Evolutionary conservation across 2,888 invertebrate genomes (phyloP), one percentile per base, ranked within the genome.

Genomic region (Drosophila dives): DNA sequence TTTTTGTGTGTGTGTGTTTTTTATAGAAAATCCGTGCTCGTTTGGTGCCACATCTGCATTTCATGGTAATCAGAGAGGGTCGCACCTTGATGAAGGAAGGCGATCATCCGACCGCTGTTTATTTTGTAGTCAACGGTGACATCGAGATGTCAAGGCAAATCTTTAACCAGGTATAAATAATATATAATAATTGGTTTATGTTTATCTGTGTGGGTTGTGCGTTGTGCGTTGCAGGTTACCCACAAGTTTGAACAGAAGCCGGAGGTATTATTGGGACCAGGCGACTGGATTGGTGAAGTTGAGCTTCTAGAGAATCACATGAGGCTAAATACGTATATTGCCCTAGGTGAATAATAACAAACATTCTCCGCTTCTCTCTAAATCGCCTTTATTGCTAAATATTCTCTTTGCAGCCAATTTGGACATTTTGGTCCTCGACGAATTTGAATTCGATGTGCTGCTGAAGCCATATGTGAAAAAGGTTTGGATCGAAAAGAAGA

Each of bases 71-170:
- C 64, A 93, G 94, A 2, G 94, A 95, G 0, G 94, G 94, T 0
- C 94, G 95, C 2, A 92, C 93, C 0, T 94, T 96, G 42, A 95
- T 96, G 1, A 94, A 94, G 15, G 95, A 96, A 88, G 94, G 94
- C 17, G 95, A 95, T 59, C 92, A 92, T 5, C 95, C 96, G 0
- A 92, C 93, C 60, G 94, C 94, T 2, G 91, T 96, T 49, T 96
- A 96, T 90, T 96, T 95, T 90, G 94, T 96, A 42, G 92, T 96
- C 5, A 94, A 94, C 17, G 96, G 96, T 3, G 94, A 94, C 80
- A 93, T 94, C 3, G 88, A 91, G 69, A 84, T 92, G 56, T 81
- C 84, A 0, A 83, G 70, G 33, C 77, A 11, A 8, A 42, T 82
- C 0, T 86, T 88, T 23, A 92, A 93, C 36, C 91, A 91, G 85